A percentile compares a stretch with the other conserved stretches of the same genome.
Conservation (phyloP, 2,888 invertebrate species). For the Troides helena region DNA sequence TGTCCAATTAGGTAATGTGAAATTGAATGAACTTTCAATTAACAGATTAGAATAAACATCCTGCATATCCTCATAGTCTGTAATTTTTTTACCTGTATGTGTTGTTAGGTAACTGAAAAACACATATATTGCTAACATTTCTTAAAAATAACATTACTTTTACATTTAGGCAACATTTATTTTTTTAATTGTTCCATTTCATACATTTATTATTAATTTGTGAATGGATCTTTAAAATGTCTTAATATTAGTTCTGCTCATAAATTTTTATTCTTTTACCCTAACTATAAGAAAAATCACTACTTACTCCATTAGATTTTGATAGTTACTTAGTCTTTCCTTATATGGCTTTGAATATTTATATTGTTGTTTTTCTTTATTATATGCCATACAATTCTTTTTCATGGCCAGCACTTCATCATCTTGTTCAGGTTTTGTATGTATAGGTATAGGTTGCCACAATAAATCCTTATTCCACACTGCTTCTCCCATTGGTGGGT, state of each 20-base stretch:
- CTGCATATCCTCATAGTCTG: conserved; percentile 76
- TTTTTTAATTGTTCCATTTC: too few relatives aligned
- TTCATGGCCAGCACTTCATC: conserved; percentile 83
- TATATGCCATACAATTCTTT: conserved; percentile 84
- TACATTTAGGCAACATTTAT: too few relatives aligned
- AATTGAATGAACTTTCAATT: conserved; percentile 85
- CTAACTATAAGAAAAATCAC: background rate
- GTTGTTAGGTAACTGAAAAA: conserved; percentile 78
- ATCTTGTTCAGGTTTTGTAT: conserved; percentile 81
- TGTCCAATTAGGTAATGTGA: conserved; percentile 84
- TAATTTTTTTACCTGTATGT: conserved; percentile 81
- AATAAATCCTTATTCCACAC: conserved; percentile 80
- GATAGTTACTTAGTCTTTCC: conserved; percentile 78
- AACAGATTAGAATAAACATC: conserved; percentile 84
- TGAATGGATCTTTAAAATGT: too few relatives aligned
- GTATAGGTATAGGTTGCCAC: conserved; percentile 91
- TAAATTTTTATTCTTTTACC: too few relatives aligned
- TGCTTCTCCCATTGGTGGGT: conserved; percentile 81
- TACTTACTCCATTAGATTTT: conserved; percentile 81
- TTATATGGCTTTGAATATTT: conserved; percentile 75
- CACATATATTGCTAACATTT: background rate
- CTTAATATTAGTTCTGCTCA: too few relatives aligned
- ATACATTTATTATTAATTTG: too few relatives aligned
- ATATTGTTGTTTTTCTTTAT: conserved; percentile 75
- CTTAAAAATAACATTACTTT: background rate